These are phyloP conservation scores for Hirtodrosophila trivittata DNA, from an alignment of 2,888 invertebrate genomes.

Conservation along the genomic window DNA sequence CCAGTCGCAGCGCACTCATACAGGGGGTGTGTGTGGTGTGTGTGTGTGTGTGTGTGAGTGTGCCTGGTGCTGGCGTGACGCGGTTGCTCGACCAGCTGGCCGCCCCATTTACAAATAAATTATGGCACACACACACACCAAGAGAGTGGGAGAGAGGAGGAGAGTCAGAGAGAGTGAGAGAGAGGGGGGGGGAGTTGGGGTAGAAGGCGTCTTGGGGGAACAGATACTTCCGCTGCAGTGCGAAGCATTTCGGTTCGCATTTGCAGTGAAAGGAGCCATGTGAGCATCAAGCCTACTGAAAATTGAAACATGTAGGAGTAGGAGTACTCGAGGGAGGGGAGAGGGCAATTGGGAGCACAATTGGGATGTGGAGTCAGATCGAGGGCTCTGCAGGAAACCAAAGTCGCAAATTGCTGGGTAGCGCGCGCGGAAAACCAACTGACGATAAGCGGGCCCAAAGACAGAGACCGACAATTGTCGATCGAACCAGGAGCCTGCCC, in stretches of 20 bases:
- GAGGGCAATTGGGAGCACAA: neutral
- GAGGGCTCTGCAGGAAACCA: conserved; percentile 66
- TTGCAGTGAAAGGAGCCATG: conserved; percentile 68
- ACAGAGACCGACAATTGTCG: conserved; percentile 47
- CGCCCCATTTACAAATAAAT: conserved; percentile 66
- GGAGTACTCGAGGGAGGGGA: neutral
- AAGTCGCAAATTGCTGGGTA: conserved; percentile 76
- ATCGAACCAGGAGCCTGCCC: conserved; percentile 23
- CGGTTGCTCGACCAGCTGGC: conserved; percentile 47
- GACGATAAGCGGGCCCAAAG: conserved; percentile 32
- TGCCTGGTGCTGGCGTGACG: conserved; percentile 32
- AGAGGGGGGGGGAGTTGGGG: neutral
- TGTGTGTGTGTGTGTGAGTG: neutral
- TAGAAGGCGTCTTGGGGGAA: too few relatives aligned
- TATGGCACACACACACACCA: conserved; percentile 45
- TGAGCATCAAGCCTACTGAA: conserved; percentile 58
- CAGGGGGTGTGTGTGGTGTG: conserved; percentile 35
- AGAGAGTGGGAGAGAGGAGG: neutral
- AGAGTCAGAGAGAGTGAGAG: conserved; percentile 1
- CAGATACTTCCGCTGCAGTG: conserved; percentile 56
- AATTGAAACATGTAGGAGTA: conserved; percentile 42
- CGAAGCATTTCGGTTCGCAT: conserved; percentile 36
- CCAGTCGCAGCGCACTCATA: conserved; percentile 38
- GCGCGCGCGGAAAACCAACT: conserved; percentile 55
- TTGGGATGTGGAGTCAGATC: conserved; percentile 17